Percentiles rank a stretch among this genome's conserved stretches.
Conservation (phyloP, 2,113 vertebrate species). For the Aptenodytes patagonicus region DNA sequence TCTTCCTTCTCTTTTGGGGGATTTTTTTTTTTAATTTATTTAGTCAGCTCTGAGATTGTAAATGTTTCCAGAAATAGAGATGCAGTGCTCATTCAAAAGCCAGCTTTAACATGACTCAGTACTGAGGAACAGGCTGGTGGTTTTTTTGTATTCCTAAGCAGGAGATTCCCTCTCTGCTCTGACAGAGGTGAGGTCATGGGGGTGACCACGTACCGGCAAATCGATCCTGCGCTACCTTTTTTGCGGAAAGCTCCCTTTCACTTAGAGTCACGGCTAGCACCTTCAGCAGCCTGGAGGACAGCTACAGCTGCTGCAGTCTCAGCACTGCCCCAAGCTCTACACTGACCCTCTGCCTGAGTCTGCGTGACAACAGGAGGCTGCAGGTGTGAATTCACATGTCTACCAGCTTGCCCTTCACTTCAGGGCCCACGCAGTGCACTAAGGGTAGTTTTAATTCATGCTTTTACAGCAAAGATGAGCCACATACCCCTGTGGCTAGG, state of each 20-base stretch:
- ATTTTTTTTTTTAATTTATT: neutral
- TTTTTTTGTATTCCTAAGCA: neutral
- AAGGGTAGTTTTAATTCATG: neutral
- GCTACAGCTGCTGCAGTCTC: neutral
- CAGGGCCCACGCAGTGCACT: fast-evolving
- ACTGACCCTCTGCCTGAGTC: neutral
- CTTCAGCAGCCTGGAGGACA: neutral
- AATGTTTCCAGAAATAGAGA: neutral
- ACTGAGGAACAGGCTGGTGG: neutral
- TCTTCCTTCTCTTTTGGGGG: fast-evolving
- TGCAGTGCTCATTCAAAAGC: neutral
- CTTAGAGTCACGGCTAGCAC: neutral
- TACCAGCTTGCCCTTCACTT: neutral
- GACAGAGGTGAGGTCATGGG: fast-evolving
- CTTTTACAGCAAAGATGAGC: neutral
- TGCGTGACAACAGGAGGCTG: neutral
- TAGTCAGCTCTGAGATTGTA: neutral
- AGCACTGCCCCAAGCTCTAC: neutral
- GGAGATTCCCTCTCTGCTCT: neutral
- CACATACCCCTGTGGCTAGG: neutral
- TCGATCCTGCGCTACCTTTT: neutral
- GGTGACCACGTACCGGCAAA: neutral
- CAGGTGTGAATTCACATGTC: neutral
- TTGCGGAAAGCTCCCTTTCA: neutral
- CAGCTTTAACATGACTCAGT: neutral